Evolutionary conservation across 2,113 vertebrate genomes (phyloP), one percentile per base, ranked within the genome.

Genomic region (Rhipidura dahli): DNA sequence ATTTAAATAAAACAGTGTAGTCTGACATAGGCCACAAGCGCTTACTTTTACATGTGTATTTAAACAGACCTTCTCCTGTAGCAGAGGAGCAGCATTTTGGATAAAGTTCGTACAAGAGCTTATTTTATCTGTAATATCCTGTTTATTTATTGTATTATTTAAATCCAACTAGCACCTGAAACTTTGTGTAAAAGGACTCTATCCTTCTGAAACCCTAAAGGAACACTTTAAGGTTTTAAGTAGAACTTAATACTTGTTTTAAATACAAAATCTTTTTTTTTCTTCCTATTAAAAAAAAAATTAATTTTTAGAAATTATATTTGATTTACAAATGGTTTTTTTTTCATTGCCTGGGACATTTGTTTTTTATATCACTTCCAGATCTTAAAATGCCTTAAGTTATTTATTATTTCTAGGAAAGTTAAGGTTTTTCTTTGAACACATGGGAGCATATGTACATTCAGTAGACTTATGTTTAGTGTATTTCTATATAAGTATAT

Each of bases 1-100:
- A 98, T 99, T 98, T 98, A 98, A 98, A 98, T 98, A 98, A 98
- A 98, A 95, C 96, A 79, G 54, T 85, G 96, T 94, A 96, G 97
- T 98, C 97, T 98, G 97, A 97, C 97, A 97, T 86, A 96, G 92
- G 95, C 95, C 94, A 97, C 89, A 97, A 96, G 90, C 65, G 9
- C 88, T 96, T 86, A 57, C 83, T 91, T 97, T 91, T 94, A 96
- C 87, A 76, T 61, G 54, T 88, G 77, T 76, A 79, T 71, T 96
- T 96, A 95, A 95, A 85, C 56, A 87, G 70, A 83, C 77, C 28
- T 82, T 76, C 87, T 96, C 87, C 65, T 93, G 4, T 90, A 84
- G 94, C 45, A 54, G 37, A 72, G 71, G n/a, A 96, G 87, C 69
- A 96, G 51, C 44, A 66, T 93, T 97, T 94, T 26, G 35, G 53